Conservation (phyloP, 2,113 vertebrate species). For the Lichenostomus cassidix region DNA sequence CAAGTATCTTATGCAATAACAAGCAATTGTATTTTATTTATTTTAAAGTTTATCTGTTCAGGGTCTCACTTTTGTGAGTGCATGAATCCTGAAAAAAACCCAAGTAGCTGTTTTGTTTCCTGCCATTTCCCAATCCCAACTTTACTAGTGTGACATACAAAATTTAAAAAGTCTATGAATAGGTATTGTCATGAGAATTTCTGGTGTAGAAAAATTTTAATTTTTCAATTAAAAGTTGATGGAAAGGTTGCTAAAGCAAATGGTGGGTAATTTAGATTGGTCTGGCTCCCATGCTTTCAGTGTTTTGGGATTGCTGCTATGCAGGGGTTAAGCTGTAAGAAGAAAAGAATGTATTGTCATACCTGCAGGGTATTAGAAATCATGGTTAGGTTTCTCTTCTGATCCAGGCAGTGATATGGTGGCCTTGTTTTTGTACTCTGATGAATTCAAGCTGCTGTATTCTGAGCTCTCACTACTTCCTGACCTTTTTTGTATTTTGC, state of each 20-base stretch:
- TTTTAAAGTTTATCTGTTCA: neutral
- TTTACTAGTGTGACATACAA: neutral
- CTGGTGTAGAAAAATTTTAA: neutral
- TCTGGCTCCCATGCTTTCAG: neutral
- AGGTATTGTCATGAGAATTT: neutral
- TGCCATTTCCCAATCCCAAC: neutral
- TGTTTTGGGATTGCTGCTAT: neutral
- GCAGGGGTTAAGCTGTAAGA: neutral
- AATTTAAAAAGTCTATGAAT: neutral
- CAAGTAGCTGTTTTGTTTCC: neutral
- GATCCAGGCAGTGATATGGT: neutral
- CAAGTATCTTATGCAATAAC: neutral
- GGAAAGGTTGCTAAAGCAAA: neutral
- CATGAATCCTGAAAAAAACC: neutral
- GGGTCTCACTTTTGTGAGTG: neutral
- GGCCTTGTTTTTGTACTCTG: neutral
- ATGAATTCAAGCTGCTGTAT: constrained; percentile 6
- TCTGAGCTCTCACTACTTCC: neutral
- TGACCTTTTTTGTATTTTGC: neutral
- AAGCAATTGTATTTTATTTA: neutral
- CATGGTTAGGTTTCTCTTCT: neutral
- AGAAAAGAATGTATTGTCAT: neutral
- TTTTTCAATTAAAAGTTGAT: neutral
- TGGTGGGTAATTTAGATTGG: neutral
- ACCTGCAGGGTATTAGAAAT: neutral